Percentiles rank a stretch among this genome's conserved stretches.
These are phyloP conservation scores for Limnephilus lunatus DNA, from an alignment of 2,888 invertebrate genomes.

Conservation along the genomic window DNA sequence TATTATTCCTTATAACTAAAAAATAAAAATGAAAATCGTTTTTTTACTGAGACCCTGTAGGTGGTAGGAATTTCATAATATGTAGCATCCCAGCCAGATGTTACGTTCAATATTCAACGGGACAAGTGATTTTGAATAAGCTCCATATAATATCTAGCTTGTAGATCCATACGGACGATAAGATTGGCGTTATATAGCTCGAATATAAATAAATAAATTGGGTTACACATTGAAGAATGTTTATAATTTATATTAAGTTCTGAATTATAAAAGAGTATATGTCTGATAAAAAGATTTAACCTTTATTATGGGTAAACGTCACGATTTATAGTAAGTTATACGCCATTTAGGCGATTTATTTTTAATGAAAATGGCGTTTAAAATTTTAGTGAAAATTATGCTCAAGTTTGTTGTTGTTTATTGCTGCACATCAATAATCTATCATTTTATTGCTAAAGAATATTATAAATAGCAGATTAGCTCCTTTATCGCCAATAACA, in stretches of 20 bases:
- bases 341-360: too few relatives aligned
- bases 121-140: conserved; percentile 21
- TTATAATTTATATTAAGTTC: too few relatives aligned
- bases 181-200: background rate
- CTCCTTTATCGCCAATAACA: background rate
- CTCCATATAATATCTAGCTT: background rate
- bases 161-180: background rate
- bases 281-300: too few relatives aligned
- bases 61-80: background rate
- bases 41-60: background rate
- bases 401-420: too few relatives aligned
- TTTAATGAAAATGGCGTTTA: too few relatives aligned
- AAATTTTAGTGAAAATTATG: too few relatives aligned
- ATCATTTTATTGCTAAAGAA: background rate
- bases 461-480: background rate
- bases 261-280: too few relatives aligned
- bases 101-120: conserved; percentile 45
- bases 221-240: too few relatives aligned
- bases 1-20: too few relatives aligned
- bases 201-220: too few relatives aligned
- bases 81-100: conserved; percentile 5
- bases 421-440: background rate
- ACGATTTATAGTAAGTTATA: too few relatives aligned
- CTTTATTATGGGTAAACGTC: too few relatives aligned
- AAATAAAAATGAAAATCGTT: background rate